Percentiles rank a stretch among this genome's conserved stretches.
Evolutionary conservation across 2,113 vertebrate genomes (phyloP).

Genomic region (Macroglossus sobrinus): DNA sequence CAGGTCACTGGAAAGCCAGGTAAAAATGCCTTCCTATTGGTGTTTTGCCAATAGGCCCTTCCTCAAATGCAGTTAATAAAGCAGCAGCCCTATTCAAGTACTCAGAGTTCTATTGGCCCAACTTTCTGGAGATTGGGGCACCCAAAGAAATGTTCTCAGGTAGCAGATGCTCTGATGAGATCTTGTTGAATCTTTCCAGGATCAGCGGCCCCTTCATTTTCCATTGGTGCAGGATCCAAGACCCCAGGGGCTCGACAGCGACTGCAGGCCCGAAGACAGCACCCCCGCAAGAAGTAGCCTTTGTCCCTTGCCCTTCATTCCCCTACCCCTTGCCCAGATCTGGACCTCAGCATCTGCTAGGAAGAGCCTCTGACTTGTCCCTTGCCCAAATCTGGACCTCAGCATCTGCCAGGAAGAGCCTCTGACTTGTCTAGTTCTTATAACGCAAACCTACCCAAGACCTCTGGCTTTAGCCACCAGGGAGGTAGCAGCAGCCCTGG

Average conservation of each 20-base stretch:
- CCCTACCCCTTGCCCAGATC: not conserved
- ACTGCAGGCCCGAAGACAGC: slow-evolving; percentile 93
- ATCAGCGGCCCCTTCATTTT: slow-evolving; percentile 86
- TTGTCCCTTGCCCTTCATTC: not conserved
- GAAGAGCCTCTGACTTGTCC: slow-evolving; percentile 71
- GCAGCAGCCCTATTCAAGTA: not conserved
- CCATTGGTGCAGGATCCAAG: slow-evolving; percentile 94
- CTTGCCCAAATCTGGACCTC: slow-evolving; percentile 24
- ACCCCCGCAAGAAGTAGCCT: slow-evolving; percentile 92
- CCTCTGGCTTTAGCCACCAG: not conserved
- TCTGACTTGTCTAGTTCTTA: not conserved
- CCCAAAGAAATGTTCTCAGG: not conserved
- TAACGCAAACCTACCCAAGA: not conserved
- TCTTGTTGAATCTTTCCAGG: slow-evolving; percentile 80
- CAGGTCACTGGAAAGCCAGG: not conserved
- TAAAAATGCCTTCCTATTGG: not conserved
- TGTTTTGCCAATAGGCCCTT: not conserved
- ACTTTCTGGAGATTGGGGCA: not conserved
- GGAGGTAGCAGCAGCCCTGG: not conserved
- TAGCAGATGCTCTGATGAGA: not conserved
- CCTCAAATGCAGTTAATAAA: fast-evolving
- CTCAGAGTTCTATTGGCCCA: not conserved
- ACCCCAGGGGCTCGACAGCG: slow-evolving; percentile 87
- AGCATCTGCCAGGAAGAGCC: slow-evolving; percentile 64
- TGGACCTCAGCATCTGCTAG: slow-evolving; percentile 51